phyloP scores from a whole-genome alignment of 2,888 invertebrate species.

The Pelosia muscerda region DNA sequence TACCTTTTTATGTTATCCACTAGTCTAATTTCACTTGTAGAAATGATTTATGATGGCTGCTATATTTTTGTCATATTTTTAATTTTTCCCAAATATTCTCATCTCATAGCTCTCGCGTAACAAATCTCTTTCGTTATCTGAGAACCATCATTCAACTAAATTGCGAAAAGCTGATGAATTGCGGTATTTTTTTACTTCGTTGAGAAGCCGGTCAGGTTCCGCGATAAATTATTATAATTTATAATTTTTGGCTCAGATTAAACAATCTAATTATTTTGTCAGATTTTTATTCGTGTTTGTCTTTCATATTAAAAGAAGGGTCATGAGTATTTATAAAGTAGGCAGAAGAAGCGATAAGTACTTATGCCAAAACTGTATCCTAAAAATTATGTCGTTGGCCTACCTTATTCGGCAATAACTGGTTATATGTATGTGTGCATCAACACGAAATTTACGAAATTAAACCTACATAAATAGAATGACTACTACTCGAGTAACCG shows the following conservation, averaged over 20 bases:
- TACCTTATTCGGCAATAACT: no score
- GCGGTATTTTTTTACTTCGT: not conserved
- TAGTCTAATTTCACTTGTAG: not conserved
- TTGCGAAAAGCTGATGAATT: not conserved
- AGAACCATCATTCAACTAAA: constrained; percentile 4
- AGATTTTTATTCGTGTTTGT: no score
- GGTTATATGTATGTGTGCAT: no score
- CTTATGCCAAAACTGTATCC: no score
- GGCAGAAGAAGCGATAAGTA: no score
- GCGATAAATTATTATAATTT: not conserved
- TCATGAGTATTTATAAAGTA: no score
- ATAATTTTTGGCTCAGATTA: not conserved
- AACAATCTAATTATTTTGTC: not conserved
- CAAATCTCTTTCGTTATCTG: not conserved
- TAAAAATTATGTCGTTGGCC: no score
- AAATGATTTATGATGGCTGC: not conserved
- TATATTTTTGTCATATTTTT: not conserved
- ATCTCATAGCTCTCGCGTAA: not conserved
- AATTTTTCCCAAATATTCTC: not conserved
- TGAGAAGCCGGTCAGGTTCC: not conserved
- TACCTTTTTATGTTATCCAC: not conserved
- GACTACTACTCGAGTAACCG: no score
- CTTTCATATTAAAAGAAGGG: no score
- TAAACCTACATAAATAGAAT: no score
- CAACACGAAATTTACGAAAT: no score